Conservation (phyloP, 2,797 vertebrate genomes). For the Pygocentrus nattereri region DNA sequence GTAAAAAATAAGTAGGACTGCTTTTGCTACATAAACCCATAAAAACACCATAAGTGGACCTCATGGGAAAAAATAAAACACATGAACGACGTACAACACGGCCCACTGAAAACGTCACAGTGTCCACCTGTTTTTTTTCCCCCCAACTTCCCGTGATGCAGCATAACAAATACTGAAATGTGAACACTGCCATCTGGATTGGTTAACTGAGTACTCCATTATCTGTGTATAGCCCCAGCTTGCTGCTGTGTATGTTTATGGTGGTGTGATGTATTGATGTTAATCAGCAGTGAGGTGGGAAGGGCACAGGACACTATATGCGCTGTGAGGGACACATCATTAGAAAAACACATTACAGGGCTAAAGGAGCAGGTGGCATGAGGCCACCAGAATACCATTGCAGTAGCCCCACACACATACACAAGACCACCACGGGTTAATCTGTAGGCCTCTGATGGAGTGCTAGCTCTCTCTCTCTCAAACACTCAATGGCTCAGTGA, state of each 20-base stretch:
- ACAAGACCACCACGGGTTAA: slow-evolving; percentile 48
- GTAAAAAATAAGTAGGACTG: too few relatives aligned
- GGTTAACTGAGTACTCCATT: not conserved
- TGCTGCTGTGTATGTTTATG: slow-evolving; percentile 10
- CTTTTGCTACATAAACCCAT: too few relatives aligned
- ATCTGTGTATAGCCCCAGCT: not conserved
- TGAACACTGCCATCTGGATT: not conserved
- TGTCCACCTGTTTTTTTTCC: not conserved
- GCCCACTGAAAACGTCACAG: too few relatives aligned
- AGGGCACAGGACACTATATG: slow-evolving; percentile 46
- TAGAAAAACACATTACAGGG: slow-evolving; percentile 58
- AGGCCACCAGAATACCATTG: slow-evolving; percentile 49
- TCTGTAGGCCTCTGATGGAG: slow-evolving; percentile 58
- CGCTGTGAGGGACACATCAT: slow-evolving; percentile 55
- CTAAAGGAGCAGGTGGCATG: slow-evolving; percentile 44
- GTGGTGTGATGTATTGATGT: slow-evolving; percentile 31
- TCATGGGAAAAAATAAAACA: too few relatives aligned
- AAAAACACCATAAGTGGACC: too few relatives aligned
- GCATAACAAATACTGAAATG: not conserved
- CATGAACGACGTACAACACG: too few relatives aligned
- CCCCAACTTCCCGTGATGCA: not conserved
- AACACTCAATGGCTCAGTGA: slow-evolving; percentile 61
- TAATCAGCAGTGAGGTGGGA: slow-evolving; percentile 46
- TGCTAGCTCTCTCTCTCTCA: slow-evolving; percentile 38
- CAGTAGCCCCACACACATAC: slow-evolving; percentile 24